These are phyloP conservation scores for Oostethus manadensis DNA, from an alignment of 2,113 vertebrate genomes.

Conservation along the genomic window DNA sequence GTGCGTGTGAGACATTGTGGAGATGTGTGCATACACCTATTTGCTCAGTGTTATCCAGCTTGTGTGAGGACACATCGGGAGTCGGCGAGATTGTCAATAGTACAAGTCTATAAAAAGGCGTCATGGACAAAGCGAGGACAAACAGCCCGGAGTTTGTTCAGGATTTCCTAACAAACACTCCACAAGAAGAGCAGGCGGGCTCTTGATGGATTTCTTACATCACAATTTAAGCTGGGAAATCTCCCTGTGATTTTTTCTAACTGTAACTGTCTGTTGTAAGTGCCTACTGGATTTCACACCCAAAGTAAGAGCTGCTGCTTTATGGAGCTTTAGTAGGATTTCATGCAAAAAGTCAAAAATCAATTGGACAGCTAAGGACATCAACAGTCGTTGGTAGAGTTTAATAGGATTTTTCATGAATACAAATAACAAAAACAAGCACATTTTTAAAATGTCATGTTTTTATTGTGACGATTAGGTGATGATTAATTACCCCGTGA, in stretches of 20 bases:
- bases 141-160: constrained; percentile 74
- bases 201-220: constrained; percentile 1
- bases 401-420: not conserved
- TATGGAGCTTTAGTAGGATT: not conserved
- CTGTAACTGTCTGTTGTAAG: not conserved
- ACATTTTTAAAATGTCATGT: too few species aligned
- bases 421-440: not conserved
- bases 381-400: not conserved
- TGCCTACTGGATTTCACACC: too few species aligned
- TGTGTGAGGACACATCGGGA: constrained; percentile 69
- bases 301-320: too few species aligned
- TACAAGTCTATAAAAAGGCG: constrained; percentile 76
- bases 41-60: constrained; percentile 78
- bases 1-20: constrained; percentile 48
- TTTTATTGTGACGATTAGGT: too few species aligned
- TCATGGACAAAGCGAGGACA: constrained; percentile 76
- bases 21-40: constrained; percentile 72
- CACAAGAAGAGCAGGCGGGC: constrained; percentile 42
- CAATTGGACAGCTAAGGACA: too few species aligned
- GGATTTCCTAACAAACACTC: constrained; percentile 80
- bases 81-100: constrained; percentile 73
- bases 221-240: not conserved
- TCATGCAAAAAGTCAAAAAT: not conserved
- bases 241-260: not conserved
- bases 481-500: too few species aligned